Conservation (phyloP, 37 sponge, comb jelly and placozoan genomes). For the Cladorhizidae sp. region DNA sequence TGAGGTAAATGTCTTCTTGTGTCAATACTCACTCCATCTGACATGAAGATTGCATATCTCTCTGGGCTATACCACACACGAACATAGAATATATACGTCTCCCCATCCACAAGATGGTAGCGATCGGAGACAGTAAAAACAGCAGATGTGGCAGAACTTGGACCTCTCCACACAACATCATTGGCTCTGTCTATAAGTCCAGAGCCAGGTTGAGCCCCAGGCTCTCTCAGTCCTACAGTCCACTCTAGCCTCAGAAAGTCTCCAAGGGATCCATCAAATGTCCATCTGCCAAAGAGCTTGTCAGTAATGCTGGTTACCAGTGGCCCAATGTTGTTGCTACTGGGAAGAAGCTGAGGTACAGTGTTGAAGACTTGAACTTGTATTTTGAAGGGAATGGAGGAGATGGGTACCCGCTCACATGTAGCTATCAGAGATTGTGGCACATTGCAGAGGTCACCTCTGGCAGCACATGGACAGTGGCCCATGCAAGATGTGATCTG, state of each 20-base stretch:
- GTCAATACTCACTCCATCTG: slow-evolving; percentile 65
- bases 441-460: slow-evolving; percentile 47
- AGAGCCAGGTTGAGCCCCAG: slow-evolving; percentile 20
- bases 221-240: slow-evolving; percentile 50
- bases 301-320: slow-evolving; percentile 44
- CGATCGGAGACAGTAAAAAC: slow-evolving; percentile 27
- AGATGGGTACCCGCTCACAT: not conserved
- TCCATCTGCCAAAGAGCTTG: slow-evolving; percentile 38
- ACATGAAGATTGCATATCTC: slow-evolving; percentile 49
- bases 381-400: slow-evolving; percentile 17
- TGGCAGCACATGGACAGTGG: slow-evolving; percentile 80
- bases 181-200: slow-evolving; percentile 41
- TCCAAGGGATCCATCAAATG: too few relatives aligned
- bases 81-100: slow-evolving; percentile 61
- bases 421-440: not conserved
- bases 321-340: not conserved
- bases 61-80: slow-evolving; percentile 70
- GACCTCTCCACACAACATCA: slow-evolving; percentile 41
- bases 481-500: slow-evolving; percentile 52
- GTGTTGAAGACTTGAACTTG: slow-evolving; percentile 2
- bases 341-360: slow-evolving; percentile 10
- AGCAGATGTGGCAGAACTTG: slow-evolving; percentile 2
- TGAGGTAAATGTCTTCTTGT: slow-evolving; percentile 6
- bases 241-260: slow-evolving; percentile 54
- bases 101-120: slow-evolving; percentile 52